Evolutionary conservation across 2,888 invertebrate genomes (phyloP).

Genomic region (Lissocephala sabroskyi): DNA sequence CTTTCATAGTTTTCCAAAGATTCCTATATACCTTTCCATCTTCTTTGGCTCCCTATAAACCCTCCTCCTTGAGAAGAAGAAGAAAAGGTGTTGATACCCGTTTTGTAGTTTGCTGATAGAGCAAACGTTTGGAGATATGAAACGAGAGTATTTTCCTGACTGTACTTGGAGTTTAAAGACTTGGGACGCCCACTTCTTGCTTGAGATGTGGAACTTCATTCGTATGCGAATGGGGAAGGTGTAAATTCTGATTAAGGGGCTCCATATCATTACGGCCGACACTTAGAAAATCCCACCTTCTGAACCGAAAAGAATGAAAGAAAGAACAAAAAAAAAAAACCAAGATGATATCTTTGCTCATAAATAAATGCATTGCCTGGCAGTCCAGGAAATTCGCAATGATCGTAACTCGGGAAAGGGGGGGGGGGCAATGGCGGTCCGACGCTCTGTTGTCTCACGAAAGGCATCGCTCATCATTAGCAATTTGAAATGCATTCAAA

Average conservation of each 20-base stretch:
- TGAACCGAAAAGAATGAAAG: too few relatives aligned
- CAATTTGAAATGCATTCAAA: constrained; percentile 59
- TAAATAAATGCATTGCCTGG: constrained; percentile 66
- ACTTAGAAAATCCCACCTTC: constrained; percentile 30
- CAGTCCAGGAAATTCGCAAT: constrained; percentile 18
- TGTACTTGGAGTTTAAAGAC: neutral
- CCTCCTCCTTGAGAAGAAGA: too few relatives aligned
- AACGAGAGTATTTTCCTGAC: too few relatives aligned
- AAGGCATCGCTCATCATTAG: constrained; percentile 63
- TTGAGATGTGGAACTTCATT: too few relatives aligned
- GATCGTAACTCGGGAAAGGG: constrained; percentile 1
- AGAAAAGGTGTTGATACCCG: too few relatives aligned
- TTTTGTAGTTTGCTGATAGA: too few relatives aligned
- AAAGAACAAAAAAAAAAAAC: too few relatives aligned
- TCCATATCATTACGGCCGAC: constrained; percentile 54
- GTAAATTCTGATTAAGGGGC: constrained; percentile 64
- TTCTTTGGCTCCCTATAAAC: too few relatives aligned
- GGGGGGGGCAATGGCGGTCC: neutral
- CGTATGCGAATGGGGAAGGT: constrained; percentile 29
- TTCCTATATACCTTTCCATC: too few relatives aligned
- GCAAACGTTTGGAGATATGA: too few relatives aligned
- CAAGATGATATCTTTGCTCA: constrained; percentile 54
- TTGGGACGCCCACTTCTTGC: too few relatives aligned
- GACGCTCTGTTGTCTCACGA: constrained; percentile 46
- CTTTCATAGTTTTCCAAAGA: too few relatives aligned